Base-by-base conservation (phyloP, 2,113 vertebrate genomes). In the Actenoides hombroni region DNA sequence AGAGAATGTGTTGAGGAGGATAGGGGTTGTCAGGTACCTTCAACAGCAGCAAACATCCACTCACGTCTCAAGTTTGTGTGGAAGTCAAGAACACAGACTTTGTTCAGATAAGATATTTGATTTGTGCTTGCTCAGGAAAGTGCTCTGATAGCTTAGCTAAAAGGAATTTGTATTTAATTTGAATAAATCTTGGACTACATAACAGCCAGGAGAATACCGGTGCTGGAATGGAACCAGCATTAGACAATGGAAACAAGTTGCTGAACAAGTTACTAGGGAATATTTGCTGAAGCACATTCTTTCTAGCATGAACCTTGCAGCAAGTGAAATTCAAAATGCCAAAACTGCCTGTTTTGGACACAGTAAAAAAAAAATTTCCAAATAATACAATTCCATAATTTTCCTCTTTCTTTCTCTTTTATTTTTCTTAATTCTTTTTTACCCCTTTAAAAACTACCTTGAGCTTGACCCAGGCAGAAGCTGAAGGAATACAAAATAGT, bases 51-150 rank as follows among this genome's bases (percentile, higher is more conserved):
- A 90, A 90, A 83, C 51, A 63, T 89, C 73, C 92, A 81, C 90
- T 83, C 61, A 28, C 37, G 12, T 84, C 80, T 91, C 73, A 90
- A 88, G 82, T 94, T 93, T 91, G 84, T 26, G 67, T 60, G 61
- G 79, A 96, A 95, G 88, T 83, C 80, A 82, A 65, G 85, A 94
- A 69, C 31, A 64, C n/a, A 53, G 83, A 74, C 77, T 64, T 88
- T 64, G 59, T 81, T 70, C 87, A 87, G 80, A 92, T 94, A 87
- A 86, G 74, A 81, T 60, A 73, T 56, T 86, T 78, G 61, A 83
- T 85, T 92, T 81, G 67, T 95, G 81, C 94, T 96, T 96, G 90
- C 88, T 94, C 70, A 83, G 68, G 70, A 75, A 92, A 97, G 76
- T 61, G 65, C 64, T 91, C 61, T 87, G 90, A 87, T 90, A 88